Base-by-base conservation (phyloP, 2,888 invertebrate species). In the Biston stratarius region DNA sequence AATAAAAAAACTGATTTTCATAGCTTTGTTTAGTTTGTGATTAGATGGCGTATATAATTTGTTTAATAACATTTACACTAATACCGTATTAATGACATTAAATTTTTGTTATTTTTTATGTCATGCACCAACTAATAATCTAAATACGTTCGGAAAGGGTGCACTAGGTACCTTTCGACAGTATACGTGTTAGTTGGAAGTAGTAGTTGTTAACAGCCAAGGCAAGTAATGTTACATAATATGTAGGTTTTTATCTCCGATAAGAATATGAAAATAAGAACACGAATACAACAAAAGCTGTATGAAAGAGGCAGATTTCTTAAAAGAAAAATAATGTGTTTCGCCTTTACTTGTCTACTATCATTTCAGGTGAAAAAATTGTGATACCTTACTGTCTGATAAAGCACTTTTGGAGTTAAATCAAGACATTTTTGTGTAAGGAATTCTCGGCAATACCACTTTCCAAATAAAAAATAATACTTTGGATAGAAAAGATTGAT, bases 281-380 rank as follows among this genome's bases (percentile, higher is more conserved):
- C 36, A 14, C 36, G 47, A 58, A 58, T 58, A 58, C 36, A 57
- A 45, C 10, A 58, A 47, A 58, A 15, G 14, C 15, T 47, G 44
- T 56, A 60, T 62, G 48, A 63, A 69, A 45, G 40, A 61, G 44
- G 48, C 53, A 47, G 53, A 59, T 55, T 62, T 49, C 59, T 44
- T 15, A 61, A 58, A 52, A 62, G 62, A 42, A 57, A 61, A 60
- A 60, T 63, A 66, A 69, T 69, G 59, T 65, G 47, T 62, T 44
- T 47, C 60, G 56, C 56, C 40, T 62, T 45, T 49, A 61, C 59
- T 65, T 65, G 55, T 59, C 59, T 64, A 34, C 53, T 67, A 62
- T 56, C 55, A 42, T 55, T 55, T 33, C 56, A 56, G 33, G 56
- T 44, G 44, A n/a, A 44, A 56, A 36, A 56, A 56, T n/a, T 55